A percentile compares a stretch with the other conserved stretches of the same genome.
These are phyloP conservation scores for Dynastes maya DNA, from an alignment of 2,888 invertebrate genomes.

Conservation along the genomic window DNA sequence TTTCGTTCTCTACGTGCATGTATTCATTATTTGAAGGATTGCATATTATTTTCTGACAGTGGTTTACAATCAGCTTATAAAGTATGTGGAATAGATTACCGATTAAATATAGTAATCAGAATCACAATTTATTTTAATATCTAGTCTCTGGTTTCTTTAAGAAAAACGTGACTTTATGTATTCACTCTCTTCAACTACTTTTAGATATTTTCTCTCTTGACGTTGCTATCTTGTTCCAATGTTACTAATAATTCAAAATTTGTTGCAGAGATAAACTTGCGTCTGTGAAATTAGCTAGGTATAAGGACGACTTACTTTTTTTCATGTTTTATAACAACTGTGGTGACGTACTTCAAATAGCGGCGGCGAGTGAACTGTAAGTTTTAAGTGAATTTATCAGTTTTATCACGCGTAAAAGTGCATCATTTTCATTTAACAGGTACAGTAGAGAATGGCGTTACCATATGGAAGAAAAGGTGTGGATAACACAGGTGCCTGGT, in stretches of 20 bases:
- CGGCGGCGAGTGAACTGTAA: conserved; percentile 97
- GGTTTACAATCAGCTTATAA: no score
- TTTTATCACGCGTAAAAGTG: no score
- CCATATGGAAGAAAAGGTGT: conserved; percentile 98
- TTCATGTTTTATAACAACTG: conserved; percentile 99
- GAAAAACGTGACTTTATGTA: no score
- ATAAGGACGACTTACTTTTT: conserved; percentile 99
- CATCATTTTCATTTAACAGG: conserved; percentile 71
- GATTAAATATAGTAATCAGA: no score
- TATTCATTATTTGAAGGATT: no score
- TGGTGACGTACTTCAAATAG: conserved; percentile 97
- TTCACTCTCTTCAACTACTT: no score
- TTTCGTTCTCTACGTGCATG: no score
- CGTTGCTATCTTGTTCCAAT: not conserved
- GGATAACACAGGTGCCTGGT: conserved; percentile 98
- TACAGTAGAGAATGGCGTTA: conserved; percentile 99
- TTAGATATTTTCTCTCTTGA: no score
- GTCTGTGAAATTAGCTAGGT: conserved; percentile 95
- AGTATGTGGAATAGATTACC: no score
- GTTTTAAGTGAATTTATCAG: conserved; percentile 64
- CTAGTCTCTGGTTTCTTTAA: no score
- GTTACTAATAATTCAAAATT: not conserved
- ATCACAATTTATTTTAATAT: no score
- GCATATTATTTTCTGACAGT: no score
- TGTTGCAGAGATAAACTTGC: conserved; percentile 90